Conservation (phyloP, 2,797 vertebrate genomes). For the Girardinus metallicus region DNA sequence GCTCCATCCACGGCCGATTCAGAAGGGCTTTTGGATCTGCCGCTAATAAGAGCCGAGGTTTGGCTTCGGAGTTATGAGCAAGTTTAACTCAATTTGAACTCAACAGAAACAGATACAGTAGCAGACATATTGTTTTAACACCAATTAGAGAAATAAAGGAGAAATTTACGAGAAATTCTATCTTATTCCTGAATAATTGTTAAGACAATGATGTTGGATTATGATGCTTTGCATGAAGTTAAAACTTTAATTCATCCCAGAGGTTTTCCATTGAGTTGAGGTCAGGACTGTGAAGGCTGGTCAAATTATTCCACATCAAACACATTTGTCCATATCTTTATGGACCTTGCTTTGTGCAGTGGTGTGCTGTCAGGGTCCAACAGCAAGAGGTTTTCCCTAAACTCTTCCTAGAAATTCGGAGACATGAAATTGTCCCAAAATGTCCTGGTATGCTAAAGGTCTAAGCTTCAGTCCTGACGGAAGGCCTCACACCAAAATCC, state of each 20-base stretch:
- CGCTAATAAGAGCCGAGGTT: slow-evolving; percentile 9
- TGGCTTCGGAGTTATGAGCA: neutral
- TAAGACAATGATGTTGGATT: neutral
- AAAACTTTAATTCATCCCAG: neutral
- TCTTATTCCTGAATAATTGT: neutral
- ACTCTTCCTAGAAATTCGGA: neutral
- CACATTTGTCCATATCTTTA: neutral
- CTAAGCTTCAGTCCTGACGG: neutral
- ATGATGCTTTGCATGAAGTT: neutral
- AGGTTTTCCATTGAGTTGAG: too few species aligned
- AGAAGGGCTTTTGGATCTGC: slow-evolving; percentile 32
- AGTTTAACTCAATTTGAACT: neutral
- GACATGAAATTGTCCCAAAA: neutral
- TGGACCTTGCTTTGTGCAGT: neutral
- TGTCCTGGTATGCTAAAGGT: neutral
- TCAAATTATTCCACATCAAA: neutral
- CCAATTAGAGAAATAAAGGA: neutral
- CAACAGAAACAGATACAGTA: neutral
- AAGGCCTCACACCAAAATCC: neutral
- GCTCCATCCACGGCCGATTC: slow-evolving; percentile 48
- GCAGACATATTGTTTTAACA: neutral
- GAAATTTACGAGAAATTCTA: neutral
- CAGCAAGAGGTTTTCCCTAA: neutral
- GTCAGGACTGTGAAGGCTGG: neutral
- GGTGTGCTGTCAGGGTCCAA: neutral